Percentiles rank a stretch among this genome's conserved stretches.
These are phyloP conservation scores for Chlorops oryzae DNA, from an alignment of 1,140 invertebrate genomes.

Conservation along the genomic window DNA sequence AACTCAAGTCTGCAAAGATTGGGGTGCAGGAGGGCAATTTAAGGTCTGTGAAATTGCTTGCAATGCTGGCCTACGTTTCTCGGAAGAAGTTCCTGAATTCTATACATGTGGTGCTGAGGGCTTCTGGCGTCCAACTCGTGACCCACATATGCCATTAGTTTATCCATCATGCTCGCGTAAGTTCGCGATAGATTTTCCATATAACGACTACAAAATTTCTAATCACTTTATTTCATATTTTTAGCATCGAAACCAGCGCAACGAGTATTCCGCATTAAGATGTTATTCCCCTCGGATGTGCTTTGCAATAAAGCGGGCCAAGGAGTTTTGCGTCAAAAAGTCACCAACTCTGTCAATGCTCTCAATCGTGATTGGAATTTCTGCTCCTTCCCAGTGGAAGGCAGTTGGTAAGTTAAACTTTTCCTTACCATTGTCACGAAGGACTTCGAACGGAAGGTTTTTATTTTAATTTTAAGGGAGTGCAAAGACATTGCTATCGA, in stretches of 20 bases:
- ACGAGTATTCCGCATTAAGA: conserved; percentile 84
- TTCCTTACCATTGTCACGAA: no score
- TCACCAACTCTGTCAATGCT: conserved; percentile 78
- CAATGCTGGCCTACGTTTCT: conserved; percentile 79
- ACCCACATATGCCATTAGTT: conserved; percentile 70
- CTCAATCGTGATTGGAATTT: conserved; percentile 90
- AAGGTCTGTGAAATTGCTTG: conserved; percentile 84
- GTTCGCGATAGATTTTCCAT: conserved; percentile 26
- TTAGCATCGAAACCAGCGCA: conserved; percentile 75
- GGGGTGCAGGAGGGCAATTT: conserved; percentile 93
- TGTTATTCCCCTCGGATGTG: conserved; percentile 89
- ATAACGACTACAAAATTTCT: background rate
- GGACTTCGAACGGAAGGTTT: background rate
- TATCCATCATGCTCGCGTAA: conserved; percentile 88
- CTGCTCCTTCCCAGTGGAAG: conserved; percentile 79
- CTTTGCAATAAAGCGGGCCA: conserved; percentile 91
- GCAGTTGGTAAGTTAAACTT: conserved; percentile 27
- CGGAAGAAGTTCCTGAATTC: conserved; percentile 85
- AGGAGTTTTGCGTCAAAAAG: conserved; percentile 80
- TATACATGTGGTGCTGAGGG: conserved; percentile 95
- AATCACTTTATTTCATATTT: conserved; percentile 18
- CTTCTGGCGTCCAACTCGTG: conserved; percentile 83
- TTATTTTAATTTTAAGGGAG: conserved; percentile 54
- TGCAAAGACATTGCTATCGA: conserved; percentile 85
- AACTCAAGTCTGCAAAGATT: conserved; percentile 84